Percentiles rank a stretch among this genome's conserved stretches.
phyloP scores from a whole-genome alignment of 2,888 invertebrate species.

The Melinaea marsaeus region DNA sequence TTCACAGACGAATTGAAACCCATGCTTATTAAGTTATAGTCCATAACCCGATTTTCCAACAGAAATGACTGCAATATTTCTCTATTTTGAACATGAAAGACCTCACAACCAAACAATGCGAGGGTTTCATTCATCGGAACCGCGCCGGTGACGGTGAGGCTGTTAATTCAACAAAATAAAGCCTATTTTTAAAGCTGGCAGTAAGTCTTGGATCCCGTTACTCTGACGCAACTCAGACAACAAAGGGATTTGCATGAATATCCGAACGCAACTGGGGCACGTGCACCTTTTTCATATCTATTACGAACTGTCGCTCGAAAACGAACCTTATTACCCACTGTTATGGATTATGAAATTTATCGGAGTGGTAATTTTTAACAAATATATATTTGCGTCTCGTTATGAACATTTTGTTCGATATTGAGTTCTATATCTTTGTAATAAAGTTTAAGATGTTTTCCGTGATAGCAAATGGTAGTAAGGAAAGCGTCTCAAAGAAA shows the following conservation, averaged over 20 bases:
- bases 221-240: conserved; percentile 59
- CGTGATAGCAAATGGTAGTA: conserved; percentile 19
- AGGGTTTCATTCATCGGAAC: background rate
- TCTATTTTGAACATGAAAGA: too few relatives aligned
- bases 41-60: too few relatives aligned
- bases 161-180: conserved; percentile 7
- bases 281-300: conserved; percentile 33
- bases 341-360: conserved; percentile 6
- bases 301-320: conserved; percentile 13
- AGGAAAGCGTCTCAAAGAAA: conserved; percentile 49
- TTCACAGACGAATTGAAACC: too few relatives aligned
- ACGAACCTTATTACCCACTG: conserved; percentile 13
- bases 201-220: conserved; percentile 48
- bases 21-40: too few relatives aligned
- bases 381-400: conserved; percentile 31
- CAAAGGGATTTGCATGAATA: conserved; percentile 73
- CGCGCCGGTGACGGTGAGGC: background rate
- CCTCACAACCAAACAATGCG: too few relatives aligned
- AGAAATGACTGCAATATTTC: too few relatives aligned
- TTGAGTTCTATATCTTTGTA: conserved; percentile 21
- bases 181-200: conserved; percentile 28
- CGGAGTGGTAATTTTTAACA: conserved; percentile 18
- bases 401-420: conserved; percentile 18
- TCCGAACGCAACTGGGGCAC: conserved; percentile 56
- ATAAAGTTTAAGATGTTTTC: conserved; percentile 23